Evolutionary conservation across 2,113 vertebrate genomes (phyloP).

Genomic region (Megaceryle torquata): DNA sequence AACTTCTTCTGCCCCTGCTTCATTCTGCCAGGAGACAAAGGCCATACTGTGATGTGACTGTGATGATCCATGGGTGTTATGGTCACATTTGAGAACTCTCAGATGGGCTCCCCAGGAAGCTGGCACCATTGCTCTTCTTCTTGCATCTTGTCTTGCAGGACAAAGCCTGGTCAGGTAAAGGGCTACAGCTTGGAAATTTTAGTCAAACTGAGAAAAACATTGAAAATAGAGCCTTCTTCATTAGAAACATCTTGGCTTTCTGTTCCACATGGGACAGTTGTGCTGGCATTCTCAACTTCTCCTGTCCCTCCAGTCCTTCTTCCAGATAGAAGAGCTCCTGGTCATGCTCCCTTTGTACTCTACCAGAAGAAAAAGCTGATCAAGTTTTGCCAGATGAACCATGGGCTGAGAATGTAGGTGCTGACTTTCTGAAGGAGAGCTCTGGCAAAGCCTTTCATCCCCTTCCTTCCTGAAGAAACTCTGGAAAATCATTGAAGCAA

Average conservation of each 20-base stretch:
- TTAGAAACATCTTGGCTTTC: neutral
- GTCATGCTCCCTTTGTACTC: neutral
- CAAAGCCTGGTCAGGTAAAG: neutral
- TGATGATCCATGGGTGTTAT: neutral
- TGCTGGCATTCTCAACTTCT: neutral
- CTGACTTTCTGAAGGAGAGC: neutral
- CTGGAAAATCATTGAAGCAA: slow-evolving; percentile 18
- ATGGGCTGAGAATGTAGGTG: neutral
- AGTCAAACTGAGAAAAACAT: neutral
- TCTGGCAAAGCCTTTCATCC: neutral
- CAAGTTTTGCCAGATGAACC: neutral
- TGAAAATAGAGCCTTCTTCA: neutral
- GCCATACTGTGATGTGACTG: neutral
- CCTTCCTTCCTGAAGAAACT: slow-evolving; percentile 22
- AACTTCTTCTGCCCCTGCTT: neutral
- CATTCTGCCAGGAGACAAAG: neutral
- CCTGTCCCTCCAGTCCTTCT: neutral
- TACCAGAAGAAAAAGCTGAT: slow-evolving; percentile 8
- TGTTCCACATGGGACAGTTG: neutral
- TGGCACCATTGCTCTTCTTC: neutral
- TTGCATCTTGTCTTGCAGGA: neutral
- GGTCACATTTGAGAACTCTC: neutral
- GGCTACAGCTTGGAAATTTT: neutral
- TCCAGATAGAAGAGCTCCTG: neutral
- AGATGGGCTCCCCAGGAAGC: neutral